Evolutionary conservation across 2,113 vertebrate genomes (phyloP).

Genomic region (Microtus oregoni): DNA sequence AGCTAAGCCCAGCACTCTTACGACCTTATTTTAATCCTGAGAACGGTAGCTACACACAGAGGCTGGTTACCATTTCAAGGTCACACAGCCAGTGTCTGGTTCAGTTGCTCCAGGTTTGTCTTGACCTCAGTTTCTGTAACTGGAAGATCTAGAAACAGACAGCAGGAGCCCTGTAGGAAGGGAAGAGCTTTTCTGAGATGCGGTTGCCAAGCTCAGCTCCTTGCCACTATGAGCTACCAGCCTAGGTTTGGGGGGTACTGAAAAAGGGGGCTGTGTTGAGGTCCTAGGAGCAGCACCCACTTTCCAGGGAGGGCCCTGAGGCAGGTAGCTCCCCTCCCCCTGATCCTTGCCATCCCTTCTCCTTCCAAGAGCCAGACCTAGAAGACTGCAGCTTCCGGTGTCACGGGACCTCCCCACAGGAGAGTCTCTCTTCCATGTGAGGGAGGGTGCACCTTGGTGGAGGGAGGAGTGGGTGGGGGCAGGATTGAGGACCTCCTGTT

Average conservation of each 20-base stretch:
- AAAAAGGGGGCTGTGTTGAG: neutral
- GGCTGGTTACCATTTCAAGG: neutral
- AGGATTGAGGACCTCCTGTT: neutral
- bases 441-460: conserved; percentile 71
- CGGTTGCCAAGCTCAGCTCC: neutral
- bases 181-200: neutral
- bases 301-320: neutral
- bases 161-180: neutral
- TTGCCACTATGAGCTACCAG: neutral
- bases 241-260: neutral
- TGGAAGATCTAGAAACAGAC: neutral
- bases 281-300: neutral
- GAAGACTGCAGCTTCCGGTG: conserved; percentile 95
- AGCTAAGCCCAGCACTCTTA: neutral
- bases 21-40: neutral
- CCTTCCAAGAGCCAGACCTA: conserved; percentile 90
- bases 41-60: neutral
- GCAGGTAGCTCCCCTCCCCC: neutral
- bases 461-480: neutral
- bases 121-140: neutral
- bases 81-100: neutral
- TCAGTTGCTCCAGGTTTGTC: neutral
- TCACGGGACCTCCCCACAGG: conserved; percentile 93
- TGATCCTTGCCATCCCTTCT: conserved; percentile 75
- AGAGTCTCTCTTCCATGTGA: conserved; percentile 96